phyloP scores from a whole-genome alignment of 2,888 invertebrate species.

The Pyrochroa serraticornis region DNA sequence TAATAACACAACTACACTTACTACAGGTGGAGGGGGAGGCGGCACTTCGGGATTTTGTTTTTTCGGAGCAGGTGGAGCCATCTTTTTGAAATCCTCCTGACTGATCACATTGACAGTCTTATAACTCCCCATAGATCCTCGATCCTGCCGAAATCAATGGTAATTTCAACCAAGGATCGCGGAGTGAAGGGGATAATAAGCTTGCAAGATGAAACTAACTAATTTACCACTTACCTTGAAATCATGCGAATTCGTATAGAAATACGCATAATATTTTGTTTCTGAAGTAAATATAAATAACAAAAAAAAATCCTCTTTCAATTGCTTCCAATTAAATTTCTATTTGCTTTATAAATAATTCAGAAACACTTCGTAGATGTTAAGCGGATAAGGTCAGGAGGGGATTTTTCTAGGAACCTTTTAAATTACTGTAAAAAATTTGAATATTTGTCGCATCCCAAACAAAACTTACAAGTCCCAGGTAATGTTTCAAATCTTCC shows the following conservation, averaged over 20 bases:
- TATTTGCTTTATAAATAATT: neutral
- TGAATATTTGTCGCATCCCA: no score
- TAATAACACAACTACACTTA: constrained; percentile 25
- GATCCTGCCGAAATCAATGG: constrained; percentile 51
- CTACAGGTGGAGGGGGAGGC: constrained; percentile 77
- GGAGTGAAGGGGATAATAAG: no score
- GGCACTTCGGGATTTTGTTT: constrained; percentile 77
- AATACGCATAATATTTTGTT: neutral
- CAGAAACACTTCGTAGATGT: no score
- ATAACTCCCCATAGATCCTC: constrained; percentile 65
- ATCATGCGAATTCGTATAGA: neutral
- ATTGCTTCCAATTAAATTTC: no score
- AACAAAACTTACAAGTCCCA: constrained; percentile 36
- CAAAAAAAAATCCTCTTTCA: no score
- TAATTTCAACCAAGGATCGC: no score
- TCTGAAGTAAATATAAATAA: neutral
- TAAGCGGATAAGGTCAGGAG: no score
- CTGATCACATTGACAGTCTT: constrained; percentile 88
- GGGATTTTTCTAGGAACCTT: no score
- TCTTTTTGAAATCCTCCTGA: constrained; percentile 85
- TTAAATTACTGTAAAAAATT: no score
- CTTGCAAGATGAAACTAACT: no score
- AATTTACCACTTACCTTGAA: no score
- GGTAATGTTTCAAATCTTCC: constrained; percentile 85
- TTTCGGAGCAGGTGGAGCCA: constrained; percentile 69